Evolutionary conservation across 1,140 invertebrate species (phyloP).

Genomic region (Telenomus remus): DNA sequence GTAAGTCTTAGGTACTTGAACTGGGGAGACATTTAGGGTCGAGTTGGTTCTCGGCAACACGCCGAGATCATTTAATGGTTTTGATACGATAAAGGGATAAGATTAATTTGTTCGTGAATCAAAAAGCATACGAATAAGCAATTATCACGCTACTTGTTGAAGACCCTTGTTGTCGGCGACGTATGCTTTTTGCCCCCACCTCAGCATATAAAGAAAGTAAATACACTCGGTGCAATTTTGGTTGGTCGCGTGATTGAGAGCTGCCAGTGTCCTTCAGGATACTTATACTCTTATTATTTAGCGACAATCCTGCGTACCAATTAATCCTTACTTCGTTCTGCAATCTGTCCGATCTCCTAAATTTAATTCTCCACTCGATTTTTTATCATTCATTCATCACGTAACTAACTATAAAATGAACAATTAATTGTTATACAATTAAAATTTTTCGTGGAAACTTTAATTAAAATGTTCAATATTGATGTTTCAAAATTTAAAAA

Average conservation of each 20-base stretch:
- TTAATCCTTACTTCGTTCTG: slow-evolving; percentile 29
- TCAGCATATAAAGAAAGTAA: slow-evolving; percentile 41
- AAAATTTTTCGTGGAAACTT: too few relatives aligned
- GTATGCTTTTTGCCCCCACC: slow-evolving; percentile 36
- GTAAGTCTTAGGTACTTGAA: slow-evolving; percentile 54
- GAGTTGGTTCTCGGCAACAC: slow-evolving; percentile 55
- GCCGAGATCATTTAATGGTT: slow-evolving; percentile 70
- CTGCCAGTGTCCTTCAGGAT: slow-evolving; percentile 20
- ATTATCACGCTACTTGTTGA: slow-evolving; percentile 63
- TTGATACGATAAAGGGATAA: slow-evolving; percentile 72
- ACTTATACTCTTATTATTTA: slow-evolving; percentile 27
- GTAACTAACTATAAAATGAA: too few relatives aligned
- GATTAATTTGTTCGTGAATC: slow-evolving; percentile 71
- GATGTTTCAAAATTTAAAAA: too few relatives aligned
- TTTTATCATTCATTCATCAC: too few relatives aligned
- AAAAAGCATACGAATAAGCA: slow-evolving; percentile 69
- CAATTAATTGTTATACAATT: too few relatives aligned
- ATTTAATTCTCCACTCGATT: slow-evolving; percentile 1
- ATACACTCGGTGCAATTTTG: slow-evolving; percentile 37
- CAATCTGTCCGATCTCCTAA: slow-evolving; percentile 14
- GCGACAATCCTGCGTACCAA: slow-evolving; percentile 34
- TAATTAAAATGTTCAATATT: too few relatives aligned
- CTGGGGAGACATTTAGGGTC: slow-evolving; percentile 69
- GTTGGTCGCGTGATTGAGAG: slow-evolving; percentile 18
- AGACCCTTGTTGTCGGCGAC: slow-evolving; percentile 40